Percentiles rank a stretch among this genome's conserved stretches.
These are phyloP conservation scores for Trichonephila inaurata DNA, from an alignment of 1,140 invertebrate species.

Conservation along the genomic window DNA sequence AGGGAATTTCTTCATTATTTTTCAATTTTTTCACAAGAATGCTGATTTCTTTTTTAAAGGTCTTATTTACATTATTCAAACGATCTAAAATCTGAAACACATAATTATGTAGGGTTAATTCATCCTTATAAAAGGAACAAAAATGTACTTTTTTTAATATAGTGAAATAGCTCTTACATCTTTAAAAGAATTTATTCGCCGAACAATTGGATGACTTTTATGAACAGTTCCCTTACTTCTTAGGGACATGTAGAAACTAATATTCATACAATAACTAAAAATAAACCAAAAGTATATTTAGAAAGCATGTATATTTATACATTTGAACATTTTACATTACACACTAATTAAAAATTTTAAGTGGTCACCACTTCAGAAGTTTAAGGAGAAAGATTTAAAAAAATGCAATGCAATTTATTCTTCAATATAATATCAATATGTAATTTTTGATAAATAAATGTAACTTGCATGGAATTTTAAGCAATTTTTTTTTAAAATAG, in stretches of 20 bases:
- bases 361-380: neutral
- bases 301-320: neutral
- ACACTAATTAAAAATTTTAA: slow-evolving; percentile 55
- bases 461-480: no score
- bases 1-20: neutral
- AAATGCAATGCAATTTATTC: neutral
- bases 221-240: slow-evolving; percentile 87
- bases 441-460: no score
- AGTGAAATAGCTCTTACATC: slow-evolving; percentile 79
- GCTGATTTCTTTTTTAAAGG: neutral
- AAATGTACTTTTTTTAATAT: neutral
- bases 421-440: no score
- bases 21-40: neutral
- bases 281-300: slow-evolving; percentile 54
- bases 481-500: no score
- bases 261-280: slow-evolving; percentile 89
- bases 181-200: slow-evolving; percentile 89
- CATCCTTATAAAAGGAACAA: neutral
- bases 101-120: neutral
- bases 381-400: neutral
- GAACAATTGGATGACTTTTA: slow-evolving; percentile 91
- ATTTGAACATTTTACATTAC: slow-evolving; percentile 60
- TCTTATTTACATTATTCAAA: neutral
- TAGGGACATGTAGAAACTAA: slow-evolving; percentile 91
- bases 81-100: neutral